Conservation (phyloP, 2,888 invertebrate species). For the Drosophila sordidula region DNA sequence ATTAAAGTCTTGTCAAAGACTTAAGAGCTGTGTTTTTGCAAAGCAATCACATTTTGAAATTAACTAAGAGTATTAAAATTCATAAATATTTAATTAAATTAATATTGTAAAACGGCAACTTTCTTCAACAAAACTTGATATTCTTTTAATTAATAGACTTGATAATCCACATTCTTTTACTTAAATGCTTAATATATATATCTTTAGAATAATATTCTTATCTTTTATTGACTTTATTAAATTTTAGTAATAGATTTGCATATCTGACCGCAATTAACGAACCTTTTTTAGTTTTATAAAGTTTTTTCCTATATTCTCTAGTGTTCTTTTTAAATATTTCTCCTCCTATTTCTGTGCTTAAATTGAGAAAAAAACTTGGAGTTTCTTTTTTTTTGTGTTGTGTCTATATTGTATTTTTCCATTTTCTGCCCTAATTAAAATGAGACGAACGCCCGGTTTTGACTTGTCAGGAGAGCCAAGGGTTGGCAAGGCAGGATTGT, state of each 20-base stretch:
- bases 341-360: slow-evolving; percentile 12
- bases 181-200: too few species aligned
- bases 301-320: slow-evolving; percentile 1
- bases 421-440: slow-evolving; percentile 62
- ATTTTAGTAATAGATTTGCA: not conserved
- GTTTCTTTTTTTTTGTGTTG: not conserved
- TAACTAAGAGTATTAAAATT: too few species aligned
- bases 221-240: too few species aligned
- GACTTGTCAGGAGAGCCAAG: slow-evolving; percentile 15
- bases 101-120: too few species aligned
- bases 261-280: slow-evolving; percentile 3
- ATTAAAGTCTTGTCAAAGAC: too few species aligned
- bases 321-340: slow-evolving; percentile 8
- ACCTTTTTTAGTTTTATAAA: slow-evolving; percentile 12
- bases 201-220: too few species aligned
- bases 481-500: not conserved
- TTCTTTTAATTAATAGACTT: too few species aligned
- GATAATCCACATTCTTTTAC: too few species aligned
- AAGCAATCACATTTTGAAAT: too few species aligned
- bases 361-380: slow-evolving; percentile 27
- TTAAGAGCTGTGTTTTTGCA: too few species aligned
- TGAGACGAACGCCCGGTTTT: slow-evolving; percentile 47
- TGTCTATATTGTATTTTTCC: slow-evolving; percentile 21
- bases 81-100: too few species aligned
- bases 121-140: too few species aligned